Conservation (phyloP, 2,113 vertebrate species). For the Dolichotis patagonum region DNA sequence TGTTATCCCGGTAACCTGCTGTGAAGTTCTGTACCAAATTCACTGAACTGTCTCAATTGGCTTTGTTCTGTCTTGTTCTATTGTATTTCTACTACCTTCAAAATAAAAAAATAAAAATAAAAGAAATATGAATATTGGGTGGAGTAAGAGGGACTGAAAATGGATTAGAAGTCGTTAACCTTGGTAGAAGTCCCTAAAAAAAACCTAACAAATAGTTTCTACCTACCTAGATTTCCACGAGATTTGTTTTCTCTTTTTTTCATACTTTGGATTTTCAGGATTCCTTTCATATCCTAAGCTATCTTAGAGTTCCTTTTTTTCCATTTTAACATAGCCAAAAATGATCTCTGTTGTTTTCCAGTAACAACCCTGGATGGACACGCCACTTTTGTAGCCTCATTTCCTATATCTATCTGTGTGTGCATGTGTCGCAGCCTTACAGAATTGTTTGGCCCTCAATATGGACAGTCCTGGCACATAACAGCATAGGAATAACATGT, state of each 20-base stretch:
- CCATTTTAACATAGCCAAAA: not conserved
- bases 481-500: not conserved
- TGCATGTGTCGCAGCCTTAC: too few relatives aligned
- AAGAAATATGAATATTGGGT: not conserved
- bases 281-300: not conserved
- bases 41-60: too few relatives aligned
- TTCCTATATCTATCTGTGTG: not conserved
- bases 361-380: not conserved
- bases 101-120: too few relatives aligned
- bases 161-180: not conserved
- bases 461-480: not conserved
- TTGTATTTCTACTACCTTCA: too few relatives aligned
- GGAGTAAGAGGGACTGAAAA: not conserved
- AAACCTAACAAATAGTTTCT: not conserved
- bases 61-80: too few relatives aligned
- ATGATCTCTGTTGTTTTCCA: not conserved
- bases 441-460: not conserved
- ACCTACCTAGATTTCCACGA: not conserved
- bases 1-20: too few relatives aligned
- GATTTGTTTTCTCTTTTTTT: not conserved
- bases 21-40: too few relatives aligned
- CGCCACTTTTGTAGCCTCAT: not conserved
- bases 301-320: not conserved
- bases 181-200: not conserved
- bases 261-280: not conserved